Evolutionary conservation across 2,113 vertebrate genomes (phyloP).

Genomic region (Accipiter virgatus): DNA sequence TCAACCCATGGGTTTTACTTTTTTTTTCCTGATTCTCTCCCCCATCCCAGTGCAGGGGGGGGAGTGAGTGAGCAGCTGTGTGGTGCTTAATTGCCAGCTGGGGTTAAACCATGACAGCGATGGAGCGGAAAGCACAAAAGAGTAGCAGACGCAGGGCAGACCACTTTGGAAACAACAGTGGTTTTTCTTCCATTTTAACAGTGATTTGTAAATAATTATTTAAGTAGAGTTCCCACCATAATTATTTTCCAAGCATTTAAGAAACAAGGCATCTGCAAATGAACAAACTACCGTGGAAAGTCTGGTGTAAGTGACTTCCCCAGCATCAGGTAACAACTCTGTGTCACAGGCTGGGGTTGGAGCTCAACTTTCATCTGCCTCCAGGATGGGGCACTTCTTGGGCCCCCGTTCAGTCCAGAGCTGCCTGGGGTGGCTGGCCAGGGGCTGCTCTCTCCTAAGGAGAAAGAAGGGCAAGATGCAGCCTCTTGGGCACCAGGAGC

Average conservation of each 20-base stretch:
- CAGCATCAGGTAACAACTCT: not conserved
- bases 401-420: not conserved
- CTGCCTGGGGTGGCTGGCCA: not conserved
- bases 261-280: not conserved
- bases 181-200: not conserved
- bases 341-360: not conserved
- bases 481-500: not conserved
- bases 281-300: not conserved
- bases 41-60: too few relatives aligned
- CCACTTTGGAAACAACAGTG: accelerated
- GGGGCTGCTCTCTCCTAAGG: not conserved
- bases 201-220: not conserved
- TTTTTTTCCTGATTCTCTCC: too few relatives aligned
- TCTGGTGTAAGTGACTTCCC: not conserved
- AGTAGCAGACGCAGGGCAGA: not conserved
- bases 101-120: too few relatives aligned
- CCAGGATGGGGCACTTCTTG: not conserved
- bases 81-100: too few relatives aligned
- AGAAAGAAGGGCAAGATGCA: not conserved
- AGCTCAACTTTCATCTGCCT: not conserved
- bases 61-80: too few relatives aligned
- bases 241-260: not conserved
- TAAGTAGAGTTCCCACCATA: not conserved
- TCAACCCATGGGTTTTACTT: too few relatives aligned
- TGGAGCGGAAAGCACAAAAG: not conserved